phyloP scores from a whole-genome alignment of 2,113 vertebrate species.

The Salvelinus namaycush region DNA sequence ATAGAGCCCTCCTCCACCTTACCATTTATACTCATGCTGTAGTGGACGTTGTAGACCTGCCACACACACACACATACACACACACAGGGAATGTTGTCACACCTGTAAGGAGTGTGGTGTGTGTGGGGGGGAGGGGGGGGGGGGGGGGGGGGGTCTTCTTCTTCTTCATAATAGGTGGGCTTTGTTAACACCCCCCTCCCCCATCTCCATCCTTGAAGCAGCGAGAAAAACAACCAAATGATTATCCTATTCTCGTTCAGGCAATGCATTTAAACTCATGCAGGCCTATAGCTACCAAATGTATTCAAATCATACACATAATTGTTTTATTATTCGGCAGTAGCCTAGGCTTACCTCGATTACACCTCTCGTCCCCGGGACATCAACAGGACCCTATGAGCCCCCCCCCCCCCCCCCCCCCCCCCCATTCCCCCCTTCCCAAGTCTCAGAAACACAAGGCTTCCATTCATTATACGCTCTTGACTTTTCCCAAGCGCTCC shows the following conservation, averaged over 20 bases:
- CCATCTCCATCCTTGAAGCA: no score
- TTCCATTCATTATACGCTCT: conserved; percentile 52
- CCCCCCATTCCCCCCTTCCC: neutral
- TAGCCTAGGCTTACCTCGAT: conserved; percentile 4
- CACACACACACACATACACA: conserved; percentile 38
- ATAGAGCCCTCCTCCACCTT: conserved; percentile 91
- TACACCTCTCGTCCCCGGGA: conserved; percentile 74
- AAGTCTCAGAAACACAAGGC: conserved; percentile 50
- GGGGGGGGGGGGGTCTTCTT: no score
- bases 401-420: conserved; percentile 11
- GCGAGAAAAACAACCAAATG: no score
- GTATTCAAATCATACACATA: no score
- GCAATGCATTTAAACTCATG: no score
- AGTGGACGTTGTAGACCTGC: conserved; percentile 94
- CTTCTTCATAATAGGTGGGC: no score
- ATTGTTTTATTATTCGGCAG: neutral
- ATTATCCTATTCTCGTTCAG: no score
- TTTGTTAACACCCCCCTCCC: no score
- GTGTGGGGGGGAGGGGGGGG: no score
- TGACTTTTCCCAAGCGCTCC: neutral
- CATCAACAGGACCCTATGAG: conserved; percentile 69
- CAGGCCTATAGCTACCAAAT: no score
- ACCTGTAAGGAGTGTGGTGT: no score
- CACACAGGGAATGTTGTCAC: neutral
- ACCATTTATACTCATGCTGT: conserved; percentile 95